A percentile compares a stretch with the other conserved stretches of the same genome.
These are phyloP conservation scores for Lasioglossum lativentre DNA, from an alignment of 2,888 invertebrate species.

Conservation along the genomic window DNA sequence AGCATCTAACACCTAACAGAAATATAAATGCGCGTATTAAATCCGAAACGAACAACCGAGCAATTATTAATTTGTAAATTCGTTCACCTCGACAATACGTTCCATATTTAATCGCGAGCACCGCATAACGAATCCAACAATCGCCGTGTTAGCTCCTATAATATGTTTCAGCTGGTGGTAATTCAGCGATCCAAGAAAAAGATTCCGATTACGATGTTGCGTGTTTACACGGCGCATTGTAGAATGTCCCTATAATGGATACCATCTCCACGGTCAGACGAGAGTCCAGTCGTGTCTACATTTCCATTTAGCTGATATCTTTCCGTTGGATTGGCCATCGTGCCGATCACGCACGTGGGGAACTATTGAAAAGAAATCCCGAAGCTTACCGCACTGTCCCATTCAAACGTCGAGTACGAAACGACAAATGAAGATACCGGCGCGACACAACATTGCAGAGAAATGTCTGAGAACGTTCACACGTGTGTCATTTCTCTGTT, in stretches of 20 bases:
- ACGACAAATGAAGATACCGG: background rate
- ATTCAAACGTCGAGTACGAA: background rate
- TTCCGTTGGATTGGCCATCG: background rate
- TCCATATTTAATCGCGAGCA: background rate
- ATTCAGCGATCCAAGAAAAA: background rate
- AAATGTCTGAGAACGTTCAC: constrained; percentile 51
- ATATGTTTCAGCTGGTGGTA: background rate
- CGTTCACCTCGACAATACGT: background rate
- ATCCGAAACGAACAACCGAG: background rate
- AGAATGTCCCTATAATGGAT: background rate
- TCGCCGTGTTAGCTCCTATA: background rate
- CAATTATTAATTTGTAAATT: background rate
- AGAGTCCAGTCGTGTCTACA: background rate
- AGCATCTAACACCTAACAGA: background rate
- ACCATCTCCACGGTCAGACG: background rate
- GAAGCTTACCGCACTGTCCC: background rate
- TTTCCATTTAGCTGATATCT: background rate
- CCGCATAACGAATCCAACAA: background rate
- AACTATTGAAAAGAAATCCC: background rate
- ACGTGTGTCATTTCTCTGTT: constrained; percentile 48
- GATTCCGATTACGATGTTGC: background rate
- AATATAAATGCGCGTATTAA: background rate
- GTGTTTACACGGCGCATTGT: constrained; percentile 4
- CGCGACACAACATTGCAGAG: background rate
- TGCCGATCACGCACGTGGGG: background rate